Evolutionary conservation across 2,888 invertebrate genomes (phyloP).

Genomic region (Dynastes maya): DNA sequence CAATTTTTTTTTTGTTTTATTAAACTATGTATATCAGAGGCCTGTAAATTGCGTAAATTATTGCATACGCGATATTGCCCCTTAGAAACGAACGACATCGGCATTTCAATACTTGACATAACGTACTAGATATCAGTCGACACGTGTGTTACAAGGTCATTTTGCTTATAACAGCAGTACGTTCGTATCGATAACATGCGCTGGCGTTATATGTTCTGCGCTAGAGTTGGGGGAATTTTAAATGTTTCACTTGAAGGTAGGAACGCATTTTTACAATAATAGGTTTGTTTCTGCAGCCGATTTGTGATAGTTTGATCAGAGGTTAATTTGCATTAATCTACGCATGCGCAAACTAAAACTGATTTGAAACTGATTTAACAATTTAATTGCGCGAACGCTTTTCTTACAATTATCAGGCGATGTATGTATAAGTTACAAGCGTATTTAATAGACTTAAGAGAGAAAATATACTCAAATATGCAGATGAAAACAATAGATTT

Average conservation of each 20-base stretch:
- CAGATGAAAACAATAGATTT: too few relatives aligned
- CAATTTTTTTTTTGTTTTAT: constrained; percentile 7
- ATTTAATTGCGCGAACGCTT: too few relatives aligned
- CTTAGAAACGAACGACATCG: constrained; percentile 6
- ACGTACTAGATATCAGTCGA: constrained; percentile 25
- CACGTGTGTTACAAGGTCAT: constrained; percentile 40
- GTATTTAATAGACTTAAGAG: too few relatives aligned
- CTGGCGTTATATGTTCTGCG: neutral
- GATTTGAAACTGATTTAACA: too few relatives aligned
- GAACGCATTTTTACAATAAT: neutral
- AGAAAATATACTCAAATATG: too few relatives aligned
- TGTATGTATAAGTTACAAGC: too few relatives aligned
- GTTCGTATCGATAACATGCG: constrained; percentile 1
- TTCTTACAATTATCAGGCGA: too few relatives aligned
- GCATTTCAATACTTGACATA: constrained; percentile 26
- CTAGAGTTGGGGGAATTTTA: neutral
- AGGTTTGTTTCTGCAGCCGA: neutral
- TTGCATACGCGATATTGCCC: constrained; percentile 2
- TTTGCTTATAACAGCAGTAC: neutral
- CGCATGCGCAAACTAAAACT: too few relatives aligned
- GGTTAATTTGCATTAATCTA: too few relatives aligned
- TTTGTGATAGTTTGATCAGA: too few relatives aligned
- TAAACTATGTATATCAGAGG: constrained; percentile 2
- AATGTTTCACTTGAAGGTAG: neutral
- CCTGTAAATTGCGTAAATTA: constrained; percentile 22